Evolutionary conservation across 2,113 vertebrate genomes (phyloP), one percentile per base, ranked within the genome.

Genomic region (Lethenteron camtschaticum): DNA sequence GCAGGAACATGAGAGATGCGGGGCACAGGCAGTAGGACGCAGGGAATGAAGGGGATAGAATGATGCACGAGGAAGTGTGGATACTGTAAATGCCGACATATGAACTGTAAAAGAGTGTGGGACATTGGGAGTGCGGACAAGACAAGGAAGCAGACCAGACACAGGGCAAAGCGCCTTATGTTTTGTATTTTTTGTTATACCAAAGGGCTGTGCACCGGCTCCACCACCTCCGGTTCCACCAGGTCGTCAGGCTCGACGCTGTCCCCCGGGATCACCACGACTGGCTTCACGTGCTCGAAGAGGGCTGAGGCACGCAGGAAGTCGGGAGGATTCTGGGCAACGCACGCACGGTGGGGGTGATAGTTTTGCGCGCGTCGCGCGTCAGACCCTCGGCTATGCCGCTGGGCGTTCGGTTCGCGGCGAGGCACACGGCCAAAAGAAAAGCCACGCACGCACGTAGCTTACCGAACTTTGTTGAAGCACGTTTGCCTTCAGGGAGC

Each of bases 221-320:
- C 41, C 41, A 41, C 41, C 41, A 41, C 41, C 41, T 66, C 60
- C 20, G 60, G 60, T 66, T 66, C 60, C 60, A 20, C 14, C 20
- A 16, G 9, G 20, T 16, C 8, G 9, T 66, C 60, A 0, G 94
- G 94, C 1, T 91, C 95, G 0, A 89, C 87, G 0, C 87, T 80
- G 78, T 94, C 94, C 0, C 80, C 85, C 0, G 94, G 90, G 73
- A 99, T 96, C 69, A 99, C 87, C 71, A 99, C 92, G 76, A 96
- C 92, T 0, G 94, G 94, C 77, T 90, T 96, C 80, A 99, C 89
- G 82, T 99, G 94, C 73, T 99, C 94, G 0, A 90, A 96, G 75
- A 99, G 82, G 0, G 94, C 94, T 0, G 94, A 99, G 9, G 94
- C 92, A 1, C 94, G 84, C 57, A 99, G 83, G 78, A 99, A 99